phyloP scores from a whole-genome alignment of 2,888 invertebrate species.

The Spialia ferax region DNA sequence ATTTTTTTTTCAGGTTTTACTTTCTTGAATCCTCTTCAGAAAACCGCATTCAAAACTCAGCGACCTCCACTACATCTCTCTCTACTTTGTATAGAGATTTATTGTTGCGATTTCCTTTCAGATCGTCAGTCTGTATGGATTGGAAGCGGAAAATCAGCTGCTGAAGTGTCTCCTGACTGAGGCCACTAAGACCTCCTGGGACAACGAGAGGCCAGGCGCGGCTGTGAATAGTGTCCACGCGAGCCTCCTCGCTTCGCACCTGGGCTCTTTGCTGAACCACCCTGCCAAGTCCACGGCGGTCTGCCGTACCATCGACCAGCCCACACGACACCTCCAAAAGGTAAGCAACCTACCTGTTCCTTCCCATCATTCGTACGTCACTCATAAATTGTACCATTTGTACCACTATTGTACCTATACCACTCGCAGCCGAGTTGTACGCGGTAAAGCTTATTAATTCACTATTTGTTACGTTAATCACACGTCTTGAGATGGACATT shows the following conservation, averaged over 20 bases:
- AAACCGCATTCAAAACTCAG: too few species aligned
- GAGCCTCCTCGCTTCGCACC: constrained; percentile 78
- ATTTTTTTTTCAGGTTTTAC: too few species aligned
- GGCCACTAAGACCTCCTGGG: constrained; percentile 92
- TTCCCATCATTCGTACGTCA: neutral
- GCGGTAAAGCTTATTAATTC: neutral
- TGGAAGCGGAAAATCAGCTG: constrained; percentile 98
- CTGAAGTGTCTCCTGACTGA: constrained; percentile 96
- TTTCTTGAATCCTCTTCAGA: too few species aligned
- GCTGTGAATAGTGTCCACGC: constrained; percentile 93
- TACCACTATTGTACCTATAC: neutral
- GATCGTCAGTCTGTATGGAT: constrained; percentile 96
- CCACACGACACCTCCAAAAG: constrained; percentile 90
- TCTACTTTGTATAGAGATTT: neutral
- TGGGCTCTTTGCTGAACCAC: constrained; percentile 92
- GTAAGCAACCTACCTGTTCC: constrained; percentile 52
- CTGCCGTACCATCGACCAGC: constrained; percentile 95
- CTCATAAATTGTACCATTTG: neutral
- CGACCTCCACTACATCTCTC: too few species aligned
- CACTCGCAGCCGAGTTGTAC: neutral
- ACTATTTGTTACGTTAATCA: constrained; percentile 12
- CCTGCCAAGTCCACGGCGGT: constrained; percentile 95
- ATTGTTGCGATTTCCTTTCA: constrained; percentile 73
- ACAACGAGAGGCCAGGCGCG: constrained; percentile 87
- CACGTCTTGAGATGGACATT: neutral